Evolutionary conservation across 2,888 invertebrate genomes (phyloP).

Genomic region (Adela reaumurella): DNA sequence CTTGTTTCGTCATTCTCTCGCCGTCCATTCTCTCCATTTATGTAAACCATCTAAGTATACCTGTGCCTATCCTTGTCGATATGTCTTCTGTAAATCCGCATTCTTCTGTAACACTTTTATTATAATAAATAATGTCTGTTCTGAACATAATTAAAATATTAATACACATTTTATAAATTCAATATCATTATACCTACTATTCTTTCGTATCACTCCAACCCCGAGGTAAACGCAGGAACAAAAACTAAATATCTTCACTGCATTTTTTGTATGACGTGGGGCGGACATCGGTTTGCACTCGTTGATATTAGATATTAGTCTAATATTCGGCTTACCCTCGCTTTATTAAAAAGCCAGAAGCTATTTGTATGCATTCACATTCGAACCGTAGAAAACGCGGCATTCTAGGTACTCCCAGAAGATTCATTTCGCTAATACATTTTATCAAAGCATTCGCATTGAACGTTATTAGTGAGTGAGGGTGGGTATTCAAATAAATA

Average conservation of each 20-base stretch:
- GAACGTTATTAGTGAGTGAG: background rate
- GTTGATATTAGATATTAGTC: conserved; percentile 47
- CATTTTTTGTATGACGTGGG: conserved; percentile 17
- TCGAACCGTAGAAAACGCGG: conserved; percentile 25
- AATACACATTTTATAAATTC: no score
- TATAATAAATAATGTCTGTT: no score
- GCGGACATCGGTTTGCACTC: conserved; percentile 53
- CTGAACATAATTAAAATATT: no score
- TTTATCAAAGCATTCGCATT: conserved; percentile 17
- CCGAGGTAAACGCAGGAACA: background rate
- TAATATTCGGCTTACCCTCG: conserved; percentile 50
- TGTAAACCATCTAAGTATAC: no score
- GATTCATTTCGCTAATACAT: conserved; percentile 50
- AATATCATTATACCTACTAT: no score
- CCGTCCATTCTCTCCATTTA: no score
- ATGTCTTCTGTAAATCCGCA: no score
- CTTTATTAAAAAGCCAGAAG: conserved; percentile 51
- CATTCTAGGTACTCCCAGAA: conserved; percentile 37
- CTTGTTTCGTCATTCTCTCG: no score
- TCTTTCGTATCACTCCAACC: background rate
- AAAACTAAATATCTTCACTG: background rate
- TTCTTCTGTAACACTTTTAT: no score
- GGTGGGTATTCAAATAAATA: no score
- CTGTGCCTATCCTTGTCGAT: no score
- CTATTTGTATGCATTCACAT: conserved; percentile 50